These are phyloP conservation scores for Arvicanthis niloticus DNA, from an alignment of 2,113 vertebrate genomes.

Conservation along the genomic window DNA sequence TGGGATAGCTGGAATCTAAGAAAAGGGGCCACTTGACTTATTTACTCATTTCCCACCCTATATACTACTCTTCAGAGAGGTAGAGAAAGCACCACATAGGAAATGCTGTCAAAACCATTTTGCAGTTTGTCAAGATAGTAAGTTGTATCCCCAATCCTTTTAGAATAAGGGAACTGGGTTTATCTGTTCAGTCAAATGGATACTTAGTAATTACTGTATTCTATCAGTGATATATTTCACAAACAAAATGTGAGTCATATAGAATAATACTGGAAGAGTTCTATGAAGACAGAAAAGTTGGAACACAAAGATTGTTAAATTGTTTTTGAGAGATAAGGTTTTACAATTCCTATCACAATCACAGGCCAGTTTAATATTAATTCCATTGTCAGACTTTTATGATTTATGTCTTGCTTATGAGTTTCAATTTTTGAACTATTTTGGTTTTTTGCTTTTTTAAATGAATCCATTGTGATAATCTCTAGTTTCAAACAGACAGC, in stretches of 20 bases:
- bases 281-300: background rate
- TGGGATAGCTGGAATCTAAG: background rate
- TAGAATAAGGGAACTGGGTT: background rate
- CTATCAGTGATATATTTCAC: conserved; percentile 33
- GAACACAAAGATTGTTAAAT: background rate
- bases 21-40: background rate
- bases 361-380: background rate
- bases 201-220: background rate
- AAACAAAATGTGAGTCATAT: conserved; percentile 8
- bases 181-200: background rate
- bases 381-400: background rate
- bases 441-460: background rate
- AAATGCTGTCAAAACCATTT: background rate
- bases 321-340: background rate
- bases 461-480: background rate
- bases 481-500: background rate
- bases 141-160: background rate
- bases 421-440: background rate
- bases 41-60: background rate
- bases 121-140: background rate
- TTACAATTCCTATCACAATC: background rate
- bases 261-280: background rate
- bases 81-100: background rate
- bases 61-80: background rate
- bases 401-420: background rate